Percentiles rank a stretch among this genome's conserved stretches.
Conservation (phyloP, 1,140 invertebrate genomes). For the Lethocerus indicus region DNA sequence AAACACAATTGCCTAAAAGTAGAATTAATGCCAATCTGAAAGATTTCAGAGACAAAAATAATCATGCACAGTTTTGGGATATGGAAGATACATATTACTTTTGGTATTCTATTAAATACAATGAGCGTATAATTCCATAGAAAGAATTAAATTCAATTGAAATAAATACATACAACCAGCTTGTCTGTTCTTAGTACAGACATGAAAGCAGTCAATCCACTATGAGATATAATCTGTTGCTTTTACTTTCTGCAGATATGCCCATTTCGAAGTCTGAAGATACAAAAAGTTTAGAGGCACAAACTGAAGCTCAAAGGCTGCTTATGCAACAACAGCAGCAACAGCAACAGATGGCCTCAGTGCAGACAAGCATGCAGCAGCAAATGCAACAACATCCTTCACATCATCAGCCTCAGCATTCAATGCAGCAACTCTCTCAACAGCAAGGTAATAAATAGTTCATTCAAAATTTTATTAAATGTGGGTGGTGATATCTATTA, state of each 20-base stretch:
- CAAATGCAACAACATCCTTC: neutral
- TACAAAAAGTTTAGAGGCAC: slow-evolving; percentile 1
- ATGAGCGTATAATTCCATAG: too few species aligned
- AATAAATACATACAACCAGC: neutral
- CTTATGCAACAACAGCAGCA: neutral
- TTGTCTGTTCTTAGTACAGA: neutral
- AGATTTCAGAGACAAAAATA: too few species aligned
- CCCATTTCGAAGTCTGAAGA: neutral
- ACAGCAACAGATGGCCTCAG: neutral
- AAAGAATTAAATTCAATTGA: too few species aligned
- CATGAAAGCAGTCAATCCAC: neutral
- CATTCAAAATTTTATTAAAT: neutral
- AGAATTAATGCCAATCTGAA: too few species aligned
- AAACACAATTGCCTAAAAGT: too few species aligned
- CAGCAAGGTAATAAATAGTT: neutral
- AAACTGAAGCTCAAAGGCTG: slow-evolving; percentile 5
- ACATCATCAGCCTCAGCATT: slow-evolving; percentile 1
- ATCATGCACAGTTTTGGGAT: too few species aligned
- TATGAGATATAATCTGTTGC: neutral
- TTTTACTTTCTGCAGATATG: neutral
- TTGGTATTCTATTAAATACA: too few species aligned
- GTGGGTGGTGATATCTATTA: neutral
- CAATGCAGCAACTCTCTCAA: too few species aligned
- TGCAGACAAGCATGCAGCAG: neutral
- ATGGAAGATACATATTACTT: too few species aligned